These are phyloP conservation scores for Amorpha juglandis DNA, from an alignment of 2,888 invertebrate species.

Conservation along the genomic window DNA sequence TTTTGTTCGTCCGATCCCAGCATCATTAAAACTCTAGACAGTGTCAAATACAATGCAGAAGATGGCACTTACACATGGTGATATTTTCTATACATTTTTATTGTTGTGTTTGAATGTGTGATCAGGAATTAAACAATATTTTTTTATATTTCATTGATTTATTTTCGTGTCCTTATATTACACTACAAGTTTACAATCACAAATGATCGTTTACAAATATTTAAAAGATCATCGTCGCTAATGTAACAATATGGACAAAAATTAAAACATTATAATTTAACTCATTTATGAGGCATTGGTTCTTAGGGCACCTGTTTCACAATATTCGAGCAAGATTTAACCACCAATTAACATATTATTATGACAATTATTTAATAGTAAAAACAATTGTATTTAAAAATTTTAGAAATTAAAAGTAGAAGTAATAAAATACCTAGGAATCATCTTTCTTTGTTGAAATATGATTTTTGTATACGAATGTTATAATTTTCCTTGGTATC, in stretches of 20 bases:
- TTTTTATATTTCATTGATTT: conserved; percentile 37
- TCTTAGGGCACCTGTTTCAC: too few species aligned
- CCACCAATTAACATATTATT: too few species aligned
- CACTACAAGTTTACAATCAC: conserved; percentile 30
- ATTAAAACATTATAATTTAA: neutral
- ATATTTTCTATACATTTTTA: conserved; percentile 44
- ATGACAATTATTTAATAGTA: too few species aligned
- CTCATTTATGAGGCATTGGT: neutral
- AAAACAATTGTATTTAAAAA: too few species aligned
- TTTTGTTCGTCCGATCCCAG: conserved; percentile 86
- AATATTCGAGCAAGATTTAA: too few species aligned
- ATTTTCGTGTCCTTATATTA: conserved; percentile 30
- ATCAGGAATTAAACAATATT: conserved; percentile 51
- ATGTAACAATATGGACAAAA: conserved; percentile 34
- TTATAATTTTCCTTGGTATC: too few species aligned
- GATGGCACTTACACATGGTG: conserved; percentile 84
- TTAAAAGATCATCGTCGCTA: conserved; percentile 8
- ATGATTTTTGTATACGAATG: too few species aligned
- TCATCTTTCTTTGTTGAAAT: too few species aligned
- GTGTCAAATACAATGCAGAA: conserved; percentile 86
- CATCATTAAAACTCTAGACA: conserved; percentile 84
- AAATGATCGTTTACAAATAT: conserved; percentile 31
- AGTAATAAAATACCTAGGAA: too few species aligned
- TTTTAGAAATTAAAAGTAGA: too few species aligned
- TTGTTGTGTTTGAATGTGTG: conserved; percentile 42